Conservation (phyloP, 2,797 vertebrate species). For the Podarcis lilfordi region DNA sequence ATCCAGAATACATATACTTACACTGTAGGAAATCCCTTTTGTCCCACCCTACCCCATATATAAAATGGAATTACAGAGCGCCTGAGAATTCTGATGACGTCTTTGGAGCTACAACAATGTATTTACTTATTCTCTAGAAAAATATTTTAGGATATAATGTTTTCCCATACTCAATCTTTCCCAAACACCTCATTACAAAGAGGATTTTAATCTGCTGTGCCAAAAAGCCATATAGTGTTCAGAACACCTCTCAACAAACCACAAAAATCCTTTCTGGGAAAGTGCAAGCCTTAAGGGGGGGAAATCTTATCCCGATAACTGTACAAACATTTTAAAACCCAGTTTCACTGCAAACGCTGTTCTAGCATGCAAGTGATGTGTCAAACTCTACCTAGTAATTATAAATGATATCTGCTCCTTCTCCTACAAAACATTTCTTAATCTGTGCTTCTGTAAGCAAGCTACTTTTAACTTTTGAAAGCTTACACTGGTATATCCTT, state of each 20-base stretch:
- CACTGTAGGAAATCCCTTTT: not conserved
- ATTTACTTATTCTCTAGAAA: not conserved
- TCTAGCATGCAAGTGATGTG: constrained; percentile 8
- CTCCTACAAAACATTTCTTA: not conserved
- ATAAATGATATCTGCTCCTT: not conserved
- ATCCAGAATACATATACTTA: not conserved
- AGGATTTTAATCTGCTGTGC: constrained; percentile 4
- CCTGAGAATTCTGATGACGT: not conserved
- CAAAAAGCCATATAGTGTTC: not conserved
- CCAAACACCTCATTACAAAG: not conserved
- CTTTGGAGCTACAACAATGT: not conserved
- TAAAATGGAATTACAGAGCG: not conserved
- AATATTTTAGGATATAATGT: not conserved
- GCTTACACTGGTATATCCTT: constrained; percentile 12
- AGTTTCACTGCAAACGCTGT: constrained; percentile 29
- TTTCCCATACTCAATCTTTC: not conserved
- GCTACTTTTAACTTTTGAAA: not conserved
- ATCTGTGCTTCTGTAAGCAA: not conserved
- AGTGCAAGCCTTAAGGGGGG: not conserved
- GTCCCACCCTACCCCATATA: not conserved
- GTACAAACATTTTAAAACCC: constrained; percentile 4
- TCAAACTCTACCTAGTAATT: not conserved
- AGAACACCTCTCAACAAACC: not conserved
- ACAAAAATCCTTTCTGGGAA: not conserved
- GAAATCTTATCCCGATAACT: not conserved